These are phyloP conservation scores for Callionymus lyra DNA, from an alignment of 2,113 vertebrate species.

Conservation along the genomic window DNA sequence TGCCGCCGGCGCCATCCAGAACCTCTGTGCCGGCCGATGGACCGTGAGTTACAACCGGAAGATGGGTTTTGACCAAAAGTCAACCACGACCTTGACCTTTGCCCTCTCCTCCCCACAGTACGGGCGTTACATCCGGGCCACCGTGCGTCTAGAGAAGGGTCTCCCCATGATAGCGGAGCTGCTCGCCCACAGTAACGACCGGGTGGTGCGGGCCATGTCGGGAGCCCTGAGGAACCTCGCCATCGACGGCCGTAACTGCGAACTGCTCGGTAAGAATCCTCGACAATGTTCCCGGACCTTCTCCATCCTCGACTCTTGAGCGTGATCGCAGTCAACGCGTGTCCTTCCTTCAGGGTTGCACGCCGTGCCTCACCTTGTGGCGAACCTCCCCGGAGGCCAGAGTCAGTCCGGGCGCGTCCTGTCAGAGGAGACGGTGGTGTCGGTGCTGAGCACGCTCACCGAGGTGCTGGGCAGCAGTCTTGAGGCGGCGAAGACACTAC, in stretches of 20 bases:
- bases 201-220: slow-evolving; percentile 87
- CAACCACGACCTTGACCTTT: background rate
- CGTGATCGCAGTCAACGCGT: background rate
- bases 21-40: slow-evolving; percentile 90
- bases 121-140: slow-evolving; percentile 82
- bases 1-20: slow-evolving; percentile 89
- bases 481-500: slow-evolving; percentile 86
- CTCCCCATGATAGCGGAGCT: slow-evolving; percentile 88
- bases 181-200: slow-evolving; percentile 77
- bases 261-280: slow-evolving; percentile 78
- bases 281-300: too few relatives aligned
- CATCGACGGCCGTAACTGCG: slow-evolving; percentile 84
- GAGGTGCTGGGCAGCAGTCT: slow-evolving; percentile 86
- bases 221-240: slow-evolving; percentile 91
- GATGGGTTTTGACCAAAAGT: too few relatives aligned
- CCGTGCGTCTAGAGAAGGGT: slow-evolving; percentile 87
- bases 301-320: background rate
- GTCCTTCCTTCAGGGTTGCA: slow-evolving; percentile 43
- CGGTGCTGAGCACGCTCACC: slow-evolving; percentile 83
- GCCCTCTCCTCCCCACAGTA: slow-evolving; percentile 62
- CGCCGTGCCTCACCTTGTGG: slow-evolving; percentile 86
- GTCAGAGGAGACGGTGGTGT: slow-evolving; percentile 87
- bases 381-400: slow-evolving; percentile 82
- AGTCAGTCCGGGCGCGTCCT: slow-evolving; percentile 72
- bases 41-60: too few relatives aligned